Evolutionary conservation across 2,888 invertebrate species (phyloP), one percentile per base, ranked within the genome.

Genomic region (Stegophylla sp.): DNA sequence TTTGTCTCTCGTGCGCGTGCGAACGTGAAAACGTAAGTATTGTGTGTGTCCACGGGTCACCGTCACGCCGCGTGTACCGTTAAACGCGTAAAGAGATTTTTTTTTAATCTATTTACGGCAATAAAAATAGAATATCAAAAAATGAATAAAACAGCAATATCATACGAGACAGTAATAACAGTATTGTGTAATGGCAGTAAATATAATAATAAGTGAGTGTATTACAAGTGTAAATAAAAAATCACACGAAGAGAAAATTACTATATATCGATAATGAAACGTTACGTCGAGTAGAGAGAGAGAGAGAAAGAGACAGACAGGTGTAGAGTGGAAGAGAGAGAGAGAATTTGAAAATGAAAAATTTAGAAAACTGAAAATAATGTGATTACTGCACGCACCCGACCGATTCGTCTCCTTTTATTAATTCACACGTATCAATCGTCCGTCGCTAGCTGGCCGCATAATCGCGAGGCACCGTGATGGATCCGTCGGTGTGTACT

Each of bases 51-150:
- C 59, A 61, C 77, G 69, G 69, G 77, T 77, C 77, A 28, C 66
- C 77, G 77, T 79, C 79, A 79, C 79, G 69, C 48, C 69, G 79
- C 61, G 79, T 51, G 61, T 61, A 59, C 28, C 79, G 41, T 79
- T 71, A 71, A 79, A 26, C 56, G 56, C 67, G 64, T 17, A 56
- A 53, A 41, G 67, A 77, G 56, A 17, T 34, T 72, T 53, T 53
- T 23, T 28, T n/a, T 74, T 34, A 20, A 63, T 63, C 48, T 34
- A 63, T 74, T 20, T 20, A 74, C 51, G 74, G 59, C 56, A 41
- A 72, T 72, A 56, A 59, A 72, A 72, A 72, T 34, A 72, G 41
- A 71, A 41, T n/a, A n/a, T 17, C 23, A 23, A 72, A 34, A 53
- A 69, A 69, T 45, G 23, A 41, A 13, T 12, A n/a, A 34, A 23